Percentiles rank a stretch among this genome's conserved stretches.
These are phyloP conservation scores for Ormyrus pomaceus DNA, from an alignment of 2,888 invertebrate species.

Conservation along the genomic window DNA sequence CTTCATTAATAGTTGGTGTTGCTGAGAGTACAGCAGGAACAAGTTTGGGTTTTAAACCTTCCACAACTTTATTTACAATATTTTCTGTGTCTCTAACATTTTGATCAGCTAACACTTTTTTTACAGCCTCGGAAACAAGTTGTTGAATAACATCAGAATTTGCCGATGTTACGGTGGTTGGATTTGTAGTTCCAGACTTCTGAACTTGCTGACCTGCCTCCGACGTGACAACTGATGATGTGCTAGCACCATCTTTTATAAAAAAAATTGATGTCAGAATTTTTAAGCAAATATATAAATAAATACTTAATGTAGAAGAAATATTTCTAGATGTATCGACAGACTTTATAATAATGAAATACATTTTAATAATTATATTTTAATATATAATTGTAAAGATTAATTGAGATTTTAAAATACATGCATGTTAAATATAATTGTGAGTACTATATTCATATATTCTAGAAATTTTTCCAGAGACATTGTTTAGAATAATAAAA, in stretches of 20 bases:
- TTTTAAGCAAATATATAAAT: not conserved
- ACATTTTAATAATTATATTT: not conserved
- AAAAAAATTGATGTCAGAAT: constrained; percentile 8
- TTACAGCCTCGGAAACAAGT: constrained; percentile 80
- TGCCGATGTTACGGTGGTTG: constrained; percentile 74
- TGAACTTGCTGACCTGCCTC: constrained; percentile 60
- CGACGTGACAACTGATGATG: constrained; percentile 56
- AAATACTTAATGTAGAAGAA: not conserved
- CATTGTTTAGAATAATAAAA: not conserved
- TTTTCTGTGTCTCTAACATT: constrained; percentile 75
- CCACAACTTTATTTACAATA: constrained; percentile 77
- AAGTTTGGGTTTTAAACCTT: constrained; percentile 75
- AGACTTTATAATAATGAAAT: too few species aligned
- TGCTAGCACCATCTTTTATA: constrained; percentile 62
- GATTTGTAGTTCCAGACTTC: constrained; percentile 60
- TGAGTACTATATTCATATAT: not conserved
- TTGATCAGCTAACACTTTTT: constrained; percentile 79
- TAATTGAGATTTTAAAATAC: too few species aligned
- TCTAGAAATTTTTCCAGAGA: not conserved
- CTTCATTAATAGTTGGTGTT: constrained; percentile 34
- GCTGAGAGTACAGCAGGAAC: constrained; percentile 54
- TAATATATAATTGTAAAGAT: not conserved
- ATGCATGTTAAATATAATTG: too few species aligned
- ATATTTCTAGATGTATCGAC: not conserved
- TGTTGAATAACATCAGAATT: constrained; percentile 78